Conservation (phyloP, 2,888 invertebrate genomes). For the Isotomurus palustris region DNA sequence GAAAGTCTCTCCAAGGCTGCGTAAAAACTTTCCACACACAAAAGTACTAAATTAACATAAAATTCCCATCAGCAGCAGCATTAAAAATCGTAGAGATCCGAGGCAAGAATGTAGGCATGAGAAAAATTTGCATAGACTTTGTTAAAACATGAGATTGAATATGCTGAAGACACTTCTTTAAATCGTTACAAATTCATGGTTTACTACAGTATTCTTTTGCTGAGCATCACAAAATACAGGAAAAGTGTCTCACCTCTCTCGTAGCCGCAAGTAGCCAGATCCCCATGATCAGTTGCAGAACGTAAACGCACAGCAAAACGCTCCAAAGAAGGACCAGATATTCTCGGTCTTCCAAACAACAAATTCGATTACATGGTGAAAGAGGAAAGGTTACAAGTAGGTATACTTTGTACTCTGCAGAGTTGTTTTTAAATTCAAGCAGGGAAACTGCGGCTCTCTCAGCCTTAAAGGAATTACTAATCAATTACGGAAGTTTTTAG, state of each 20-base stretch:
- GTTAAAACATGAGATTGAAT: not conserved
- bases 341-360: constrained; percentile 29
- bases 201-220: constrained; percentile 9
- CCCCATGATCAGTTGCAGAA: constrained; percentile 39
- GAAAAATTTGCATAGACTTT: not conserved
- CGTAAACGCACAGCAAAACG: constrained; percentile 37
- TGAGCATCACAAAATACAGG: too few relatives aligned
- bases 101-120: not conserved
- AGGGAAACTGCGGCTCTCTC: too few relatives aligned
- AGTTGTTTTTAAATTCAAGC: too few relatives aligned
- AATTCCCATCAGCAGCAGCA: too few relatives aligned
- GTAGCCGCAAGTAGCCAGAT: constrained; percentile 40
- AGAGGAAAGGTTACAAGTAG: too few relatives aligned
- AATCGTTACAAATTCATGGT: constrained; percentile 7
- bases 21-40: constrained; percentile 14
- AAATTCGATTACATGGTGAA: too few relatives aligned
- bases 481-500: too few relatives aligned
- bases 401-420: too few relatives aligned
- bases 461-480: too few relatives aligned
- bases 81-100: too few relatives aligned
- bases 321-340: constrained; percentile 38
- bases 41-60: too few relatives aligned
- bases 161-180: too few relatives aligned
- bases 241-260: constrained; percentile 31
- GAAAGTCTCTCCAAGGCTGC: constrained; percentile 18